Conservation (phyloP, 2,113 vertebrate genomes). For the Ctenodactylus gundi region DNA sequence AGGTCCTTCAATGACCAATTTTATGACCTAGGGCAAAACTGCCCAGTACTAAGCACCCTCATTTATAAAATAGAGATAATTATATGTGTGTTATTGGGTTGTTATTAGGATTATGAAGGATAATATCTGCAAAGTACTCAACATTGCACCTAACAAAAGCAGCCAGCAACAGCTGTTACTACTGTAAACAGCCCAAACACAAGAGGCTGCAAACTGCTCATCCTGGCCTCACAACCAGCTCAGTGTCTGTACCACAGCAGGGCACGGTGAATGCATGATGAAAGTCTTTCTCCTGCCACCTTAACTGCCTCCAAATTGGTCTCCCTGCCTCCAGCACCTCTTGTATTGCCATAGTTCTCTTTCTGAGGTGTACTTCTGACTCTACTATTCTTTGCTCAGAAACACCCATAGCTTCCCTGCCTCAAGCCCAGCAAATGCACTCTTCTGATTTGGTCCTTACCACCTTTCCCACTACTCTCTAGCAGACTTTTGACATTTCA, state of each 20-base stretch:
- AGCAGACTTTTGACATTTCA: neutral
- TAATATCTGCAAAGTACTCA: neutral
- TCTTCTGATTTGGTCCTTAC: neutral
- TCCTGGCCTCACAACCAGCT: neutral
- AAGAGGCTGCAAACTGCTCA: neutral
- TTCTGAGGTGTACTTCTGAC: neutral
- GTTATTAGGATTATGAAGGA: neutral
- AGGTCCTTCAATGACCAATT: neutral
- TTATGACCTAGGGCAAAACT: neutral
- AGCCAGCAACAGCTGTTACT: neutral
- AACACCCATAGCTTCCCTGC: neutral
- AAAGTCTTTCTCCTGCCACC: neutral
- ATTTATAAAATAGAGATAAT: neutral
- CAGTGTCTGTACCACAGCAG: neutral
- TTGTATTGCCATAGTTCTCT: neutral
- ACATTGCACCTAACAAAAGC: neutral
- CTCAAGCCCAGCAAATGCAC: neutral
- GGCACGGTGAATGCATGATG: neutral
- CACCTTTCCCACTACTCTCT: neutral
- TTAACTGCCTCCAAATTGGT: neutral
- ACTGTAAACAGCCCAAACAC: neutral
- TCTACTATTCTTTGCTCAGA: neutral
- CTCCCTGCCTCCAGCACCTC: neutral
- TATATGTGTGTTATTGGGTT: neutral
- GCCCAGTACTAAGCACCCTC: neutral